Percentiles rank a stretch among this genome's conserved stretches.
Conservation (phyloP, 2,888 invertebrate genomes). For the Oxytorus armatus region DNA sequence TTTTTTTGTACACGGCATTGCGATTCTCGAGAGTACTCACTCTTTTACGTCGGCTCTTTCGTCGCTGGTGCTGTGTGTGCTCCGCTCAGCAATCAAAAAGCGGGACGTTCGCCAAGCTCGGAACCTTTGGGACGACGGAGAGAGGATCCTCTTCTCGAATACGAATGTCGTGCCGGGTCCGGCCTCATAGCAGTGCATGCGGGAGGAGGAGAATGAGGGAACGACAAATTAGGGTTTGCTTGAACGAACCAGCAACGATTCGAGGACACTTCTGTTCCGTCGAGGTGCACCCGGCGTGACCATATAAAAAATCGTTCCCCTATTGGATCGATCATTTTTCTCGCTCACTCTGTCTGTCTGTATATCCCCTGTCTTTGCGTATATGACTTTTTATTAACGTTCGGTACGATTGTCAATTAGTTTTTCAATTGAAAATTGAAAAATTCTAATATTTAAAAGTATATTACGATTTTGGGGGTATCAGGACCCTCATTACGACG, state of each 20-base stretch:
- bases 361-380: background rate
- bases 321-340: background rate
- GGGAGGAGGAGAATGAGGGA: constrained; percentile 4
- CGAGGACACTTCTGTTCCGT: constrained; percentile 59
- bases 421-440: too few relatives aligned
- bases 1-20: constrained; percentile 57
- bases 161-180: constrained; percentile 57
- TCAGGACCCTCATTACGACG: too few relatives aligned
- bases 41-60: constrained; percentile 15
- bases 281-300: constrained; percentile 42
- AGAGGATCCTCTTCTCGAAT: constrained; percentile 53
- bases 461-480: too few relatives aligned
- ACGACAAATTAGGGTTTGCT: constrained; percentile 58
- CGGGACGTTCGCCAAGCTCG: constrained; percentile 69
- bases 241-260: constrained; percentile 42
- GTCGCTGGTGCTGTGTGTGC: constrained; percentile 36
- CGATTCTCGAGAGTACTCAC: constrained; percentile 53
- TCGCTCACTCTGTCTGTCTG: background rate
- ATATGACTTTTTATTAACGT: constrained; percentile 8
- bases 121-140: background rate
- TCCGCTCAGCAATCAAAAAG: constrained; percentile 69
- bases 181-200: background rate
- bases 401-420: too few relatives aligned
- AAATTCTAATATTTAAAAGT: too few relatives aligned
- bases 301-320: constrained; percentile 32